These are phyloP conservation scores for Thalassarche chlororhynchos DNA, from an alignment of 2,113 vertebrate species.

Conservation along the genomic window DNA sequence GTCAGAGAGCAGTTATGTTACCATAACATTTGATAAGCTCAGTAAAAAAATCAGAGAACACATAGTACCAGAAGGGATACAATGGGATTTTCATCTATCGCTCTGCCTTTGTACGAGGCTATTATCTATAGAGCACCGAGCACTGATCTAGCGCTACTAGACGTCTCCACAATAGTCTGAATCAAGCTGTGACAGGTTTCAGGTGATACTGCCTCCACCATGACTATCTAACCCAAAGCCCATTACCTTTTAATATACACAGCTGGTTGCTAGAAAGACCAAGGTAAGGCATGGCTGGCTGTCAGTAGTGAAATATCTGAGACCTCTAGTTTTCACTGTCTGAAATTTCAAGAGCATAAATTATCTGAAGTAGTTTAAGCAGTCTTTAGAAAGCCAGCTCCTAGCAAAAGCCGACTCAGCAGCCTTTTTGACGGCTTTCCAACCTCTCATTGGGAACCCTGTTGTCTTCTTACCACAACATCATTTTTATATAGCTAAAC, in stretches of 20 bases:
- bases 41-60: neutral
- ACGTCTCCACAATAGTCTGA: neutral
- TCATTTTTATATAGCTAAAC: rapidly evolving
- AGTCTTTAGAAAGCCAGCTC: neutral
- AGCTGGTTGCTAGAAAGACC: neutral
- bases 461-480: neutral
- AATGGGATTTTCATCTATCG: neutral
- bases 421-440: neutral
- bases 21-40: neutral
- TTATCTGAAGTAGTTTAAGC: neutral
- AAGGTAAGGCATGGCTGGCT: neutral
- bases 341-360: neutral
- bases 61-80: neutral
- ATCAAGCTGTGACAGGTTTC: neutral
- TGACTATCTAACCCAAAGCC: neutral
- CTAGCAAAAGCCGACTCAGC: neutral
- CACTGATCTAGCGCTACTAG: neutral
- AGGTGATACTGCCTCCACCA: neutral
- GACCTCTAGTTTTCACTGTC: neutral
- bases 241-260: neutral
- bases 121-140: neutral
- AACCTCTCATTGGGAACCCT: neutral
- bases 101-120: neutral
- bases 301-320: neutral
- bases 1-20: neutral